Evolutionary conservation across 2,888 invertebrate genomes (phyloP).

Genomic region (Drosophila recens): DNA sequence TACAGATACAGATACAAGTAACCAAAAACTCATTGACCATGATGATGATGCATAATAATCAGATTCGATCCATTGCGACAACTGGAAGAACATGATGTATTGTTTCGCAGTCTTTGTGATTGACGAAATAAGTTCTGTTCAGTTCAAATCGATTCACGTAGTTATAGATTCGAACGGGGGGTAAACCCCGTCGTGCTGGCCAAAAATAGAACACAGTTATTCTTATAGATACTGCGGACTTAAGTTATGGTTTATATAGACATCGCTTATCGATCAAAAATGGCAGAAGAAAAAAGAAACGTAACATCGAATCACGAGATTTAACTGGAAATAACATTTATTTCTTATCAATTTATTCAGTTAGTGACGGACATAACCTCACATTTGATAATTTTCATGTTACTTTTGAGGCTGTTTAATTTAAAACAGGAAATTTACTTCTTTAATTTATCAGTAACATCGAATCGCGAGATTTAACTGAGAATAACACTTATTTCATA

Average conservation of each 20-base stretch:
- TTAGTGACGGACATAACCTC: background rate
- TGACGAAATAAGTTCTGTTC: constrained; percentile 44
- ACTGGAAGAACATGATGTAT: constrained; percentile 45
- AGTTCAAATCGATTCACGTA: background rate
- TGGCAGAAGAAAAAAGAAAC: background rate
- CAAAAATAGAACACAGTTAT: constrained; percentile 24
- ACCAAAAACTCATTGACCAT: constrained; percentile 67
- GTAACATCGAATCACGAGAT: constrained; percentile 26
- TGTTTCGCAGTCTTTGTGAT: constrained; percentile 25
- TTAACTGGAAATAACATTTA: constrained; percentile 29
- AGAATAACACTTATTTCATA: too few species aligned
- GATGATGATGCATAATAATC: constrained; percentile 72
- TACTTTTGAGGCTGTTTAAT: background rate
- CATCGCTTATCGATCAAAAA: constrained; percentile 41
- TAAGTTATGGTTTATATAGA: constrained; percentile 26
- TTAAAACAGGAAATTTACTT: background rate
- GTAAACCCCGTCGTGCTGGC: constrained; percentile 12
- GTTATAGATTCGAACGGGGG: constrained; percentile 7
- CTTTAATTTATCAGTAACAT: too few species aligned
- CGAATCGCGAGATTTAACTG: too few species aligned
- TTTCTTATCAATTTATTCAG: constrained; percentile 16
- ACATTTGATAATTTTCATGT: background rate
- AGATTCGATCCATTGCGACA: constrained; percentile 29
- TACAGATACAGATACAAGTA: constrained; percentile 28
- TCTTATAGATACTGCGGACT: constrained; percentile 35